Percentiles rank a stretch among this genome's conserved stretches.
Evolutionary conservation across 2,888 invertebrate species (phyloP).

Genomic region (Linyphia triangularis): DNA sequence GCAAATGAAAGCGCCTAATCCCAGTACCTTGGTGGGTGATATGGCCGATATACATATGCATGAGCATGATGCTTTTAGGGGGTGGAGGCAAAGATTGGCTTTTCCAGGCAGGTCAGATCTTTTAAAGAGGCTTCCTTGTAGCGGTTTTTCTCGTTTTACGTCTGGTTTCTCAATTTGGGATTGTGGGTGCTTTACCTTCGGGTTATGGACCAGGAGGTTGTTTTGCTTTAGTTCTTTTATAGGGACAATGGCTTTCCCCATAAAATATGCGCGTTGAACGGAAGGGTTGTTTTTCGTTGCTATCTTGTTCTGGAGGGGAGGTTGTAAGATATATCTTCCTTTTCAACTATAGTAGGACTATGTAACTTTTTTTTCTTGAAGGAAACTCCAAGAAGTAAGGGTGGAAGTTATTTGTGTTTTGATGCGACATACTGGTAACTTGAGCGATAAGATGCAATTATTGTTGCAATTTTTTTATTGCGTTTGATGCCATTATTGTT

Average conservation of each 20-base stretch:
- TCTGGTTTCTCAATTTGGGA: constrained; percentile 52
- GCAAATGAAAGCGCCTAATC: constrained; percentile 73
- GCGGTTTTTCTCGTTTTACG: constrained; percentile 37
- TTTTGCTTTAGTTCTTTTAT: neutral
- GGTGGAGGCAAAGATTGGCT: constrained; percentile 44
- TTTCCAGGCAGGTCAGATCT: constrained; percentile 26
- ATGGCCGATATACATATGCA: constrained; percentile 74
- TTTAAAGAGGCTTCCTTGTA: constrained; percentile 26
- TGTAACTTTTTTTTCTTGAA: no score
- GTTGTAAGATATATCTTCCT: neutral
- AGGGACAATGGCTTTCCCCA: neutral
- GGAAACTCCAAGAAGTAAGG: no score
- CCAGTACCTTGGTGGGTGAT: constrained; percentile 44
- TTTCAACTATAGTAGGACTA: no score
- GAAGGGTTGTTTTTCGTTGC: neutral
- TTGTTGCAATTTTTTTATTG: no score
- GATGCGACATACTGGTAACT: no score
- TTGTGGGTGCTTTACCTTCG: constrained; percentile 42
- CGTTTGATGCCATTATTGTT: no score
- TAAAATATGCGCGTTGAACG: neutral
- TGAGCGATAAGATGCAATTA: no score
- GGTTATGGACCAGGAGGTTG: neutral
- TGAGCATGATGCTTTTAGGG: constrained; percentile 45
- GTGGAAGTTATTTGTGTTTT: no score
- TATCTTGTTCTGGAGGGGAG: neutral